A percentile compares a stretch with the other conserved stretches of the same genome.
Conservation (phyloP, 1,140 invertebrate genomes). For the Megalopta genalis region DNA sequence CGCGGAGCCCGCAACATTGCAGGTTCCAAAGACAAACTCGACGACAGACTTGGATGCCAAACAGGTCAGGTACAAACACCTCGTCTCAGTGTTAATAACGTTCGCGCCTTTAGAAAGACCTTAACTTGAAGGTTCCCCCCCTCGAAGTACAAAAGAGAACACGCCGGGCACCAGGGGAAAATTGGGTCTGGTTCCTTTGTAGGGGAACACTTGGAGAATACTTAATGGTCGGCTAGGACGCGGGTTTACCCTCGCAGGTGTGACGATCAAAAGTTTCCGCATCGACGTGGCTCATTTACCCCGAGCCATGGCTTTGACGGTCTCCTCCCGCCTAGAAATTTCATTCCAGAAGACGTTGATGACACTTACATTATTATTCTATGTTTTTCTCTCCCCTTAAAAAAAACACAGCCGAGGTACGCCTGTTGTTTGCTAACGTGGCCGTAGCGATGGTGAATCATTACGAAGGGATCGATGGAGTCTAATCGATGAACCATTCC, state of each 20-base stretch:
- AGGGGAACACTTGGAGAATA: constrained; percentile 35
- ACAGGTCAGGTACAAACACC: constrained; percentile 32
- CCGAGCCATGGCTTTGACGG: constrained; percentile 8
- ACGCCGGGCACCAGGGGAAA: constrained; percentile 39
- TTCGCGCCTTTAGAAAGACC: constrained; percentile 53
- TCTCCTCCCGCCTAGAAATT: constrained; percentile 5
- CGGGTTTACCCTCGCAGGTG: constrained; percentile 36
- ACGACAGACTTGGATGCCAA: not conserved
- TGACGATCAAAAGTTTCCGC: constrained; percentile 39
- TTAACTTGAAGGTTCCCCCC: constrained; percentile 48
- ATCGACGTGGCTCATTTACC: constrained; percentile 29
- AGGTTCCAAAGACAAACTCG: constrained; percentile 1
- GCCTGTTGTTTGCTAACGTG: not conserved
- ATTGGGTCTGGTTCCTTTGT: constrained; percentile 49
- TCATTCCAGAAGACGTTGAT: not conserved
- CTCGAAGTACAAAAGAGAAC: constrained; percentile 41
- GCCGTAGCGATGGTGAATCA: no score
- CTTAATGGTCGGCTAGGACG: constrained; percentile 37
- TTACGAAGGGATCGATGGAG: no score
- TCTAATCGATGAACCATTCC: not conserved
- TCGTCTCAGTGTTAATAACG: constrained; percentile 56
- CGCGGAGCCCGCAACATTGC: no score
- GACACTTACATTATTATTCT: not conserved
- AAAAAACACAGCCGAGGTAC: not conserved
- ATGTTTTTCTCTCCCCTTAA: not conserved